Percentiles rank a stretch among this genome's conserved stretches.
These are phyloP conservation scores for Thunnus albacares DNA, from an alignment of 2,797 vertebrate genomes.

Conservation along the genomic window DNA sequence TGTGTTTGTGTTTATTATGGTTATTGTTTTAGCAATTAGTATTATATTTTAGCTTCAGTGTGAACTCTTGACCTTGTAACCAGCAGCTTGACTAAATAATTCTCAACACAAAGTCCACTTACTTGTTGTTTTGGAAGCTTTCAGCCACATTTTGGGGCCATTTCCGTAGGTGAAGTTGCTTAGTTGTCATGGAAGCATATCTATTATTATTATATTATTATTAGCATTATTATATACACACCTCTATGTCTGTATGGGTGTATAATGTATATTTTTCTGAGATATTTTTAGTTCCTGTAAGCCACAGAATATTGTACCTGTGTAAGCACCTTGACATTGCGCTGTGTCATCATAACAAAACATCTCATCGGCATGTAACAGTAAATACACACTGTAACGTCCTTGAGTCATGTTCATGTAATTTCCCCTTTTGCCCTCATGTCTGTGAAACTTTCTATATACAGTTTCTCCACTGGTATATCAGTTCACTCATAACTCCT, in stretches of 20 bases:
- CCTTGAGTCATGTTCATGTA: background rate
- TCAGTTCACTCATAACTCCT: background rate
- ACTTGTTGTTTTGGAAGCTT: background rate
- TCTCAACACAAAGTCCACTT: background rate
- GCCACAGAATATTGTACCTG: background rate
- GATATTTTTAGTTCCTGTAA: background rate
- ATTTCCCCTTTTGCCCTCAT: conserved; percentile 12
- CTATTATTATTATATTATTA: too few relatives aligned
- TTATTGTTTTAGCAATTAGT: background rate
- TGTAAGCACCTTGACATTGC: background rate
- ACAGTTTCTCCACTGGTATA: background rate
- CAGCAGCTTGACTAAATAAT: background rate
- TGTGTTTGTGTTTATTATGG: background rate
- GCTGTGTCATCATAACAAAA: conserved; percentile 26
- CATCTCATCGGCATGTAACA: background rate
- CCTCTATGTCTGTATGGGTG: background rate
- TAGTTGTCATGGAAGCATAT: background rate
- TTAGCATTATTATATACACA: background rate
- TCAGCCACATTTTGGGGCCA: background rate
- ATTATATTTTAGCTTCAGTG: background rate
- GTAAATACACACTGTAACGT: conserved; percentile 2
- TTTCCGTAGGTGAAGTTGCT: background rate
- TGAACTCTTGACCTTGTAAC: background rate
- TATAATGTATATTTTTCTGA: background rate
- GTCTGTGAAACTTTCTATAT: conserved; percentile 9